Base-by-base conservation (phyloP, 2,888 invertebrate genomes). In the Abrostola triplasia region DNA sequence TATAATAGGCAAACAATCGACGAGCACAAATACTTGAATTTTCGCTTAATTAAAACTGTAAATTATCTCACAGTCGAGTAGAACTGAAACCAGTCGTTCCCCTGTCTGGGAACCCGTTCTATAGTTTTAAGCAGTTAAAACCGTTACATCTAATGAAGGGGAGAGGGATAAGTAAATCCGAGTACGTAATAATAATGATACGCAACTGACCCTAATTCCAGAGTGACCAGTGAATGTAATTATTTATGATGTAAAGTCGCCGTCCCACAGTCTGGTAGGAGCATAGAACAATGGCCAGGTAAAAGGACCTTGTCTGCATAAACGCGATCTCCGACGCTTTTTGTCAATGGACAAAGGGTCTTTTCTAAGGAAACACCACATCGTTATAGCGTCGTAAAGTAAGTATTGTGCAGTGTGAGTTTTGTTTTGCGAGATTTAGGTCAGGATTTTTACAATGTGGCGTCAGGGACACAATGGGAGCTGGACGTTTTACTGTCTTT, bases 131-230 rank as follows among this genome's bases (percentile, higher is more conserved):
- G 90, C 92, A 91, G 91, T 91, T 89, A 92, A 91, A 94, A 93
- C 94, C 94, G 94, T 94, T 94, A 94, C 92, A 91, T 90, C 93
- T 94, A 94, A 94, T 94, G 94, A 94, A 91, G 90, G 93, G 94
- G 93, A 91, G 92, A 88, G 90, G 90, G 90, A 88, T 90, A 90
- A 91, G 87, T 89, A 90, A 92, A 91, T 90, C 89, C 87, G 80
- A 85, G 85, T 76, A 77, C 76, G 82, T 90, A 92, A 92, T 90
- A 92, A 92, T 92, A 92, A 92, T 87, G 88, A 89, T 88, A 90
- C 86, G 87, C 89, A 90, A 91, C 89, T 93, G 92, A 91, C 92
- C 93, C 92, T 90, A 90, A 92, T 89, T 83, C 81, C 74, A 77
- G 87, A 92, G 85, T 93, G 92, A 91, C 93, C 93, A 90, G 92